These are phyloP conservation scores for Hippocampus kuda DNA, from an alignment of 2,797 vertebrate genomes.

Conservation along the genomic window DNA sequence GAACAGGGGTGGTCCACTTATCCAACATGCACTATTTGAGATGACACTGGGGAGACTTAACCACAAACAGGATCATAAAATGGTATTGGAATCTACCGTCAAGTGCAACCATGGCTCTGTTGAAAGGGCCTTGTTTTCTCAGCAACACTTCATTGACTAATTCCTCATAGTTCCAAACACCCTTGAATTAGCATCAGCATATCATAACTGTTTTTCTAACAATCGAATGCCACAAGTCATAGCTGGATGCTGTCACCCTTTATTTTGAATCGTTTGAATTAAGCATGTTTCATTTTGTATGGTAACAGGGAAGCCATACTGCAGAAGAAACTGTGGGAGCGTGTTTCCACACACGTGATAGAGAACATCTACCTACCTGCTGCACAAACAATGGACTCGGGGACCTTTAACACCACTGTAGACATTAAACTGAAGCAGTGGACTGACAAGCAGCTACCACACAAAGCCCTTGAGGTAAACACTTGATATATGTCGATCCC, in stretches of 20 bases:
- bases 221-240: no score
- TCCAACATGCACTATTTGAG: slow-evolving; percentile 51
- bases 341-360: slow-evolving; percentile 95
- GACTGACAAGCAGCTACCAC: slow-evolving; percentile 97
- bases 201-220: no score
- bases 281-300: slow-evolving; percentile 12
- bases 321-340: slow-evolving; percentile 93
- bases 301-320: slow-evolving; percentile 86
- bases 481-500: background rate
- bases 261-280: background rate
- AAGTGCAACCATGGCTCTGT: slow-evolving; percentile 19
- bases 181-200: no score
- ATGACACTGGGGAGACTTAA: slow-evolving; percentile 16
- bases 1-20: slow-evolving; percentile 56
- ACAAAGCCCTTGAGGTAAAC: slow-evolving; percentile 92
- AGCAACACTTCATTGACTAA: no score
- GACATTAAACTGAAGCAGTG: slow-evolving; percentile 99
- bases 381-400: slow-evolving; percentile 90
- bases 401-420: slow-evolving; percentile 96
- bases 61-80: slow-evolving; percentile 24
- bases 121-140: background rate
- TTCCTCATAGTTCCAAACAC: no score
- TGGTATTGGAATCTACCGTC: slow-evolving; percentile 29
- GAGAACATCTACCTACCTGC: slow-evolving; percentile 99
- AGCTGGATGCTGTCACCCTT: background rate